Conservation (phyloP, 2,797 vertebrate species). For the Myotis myotis region DNA sequence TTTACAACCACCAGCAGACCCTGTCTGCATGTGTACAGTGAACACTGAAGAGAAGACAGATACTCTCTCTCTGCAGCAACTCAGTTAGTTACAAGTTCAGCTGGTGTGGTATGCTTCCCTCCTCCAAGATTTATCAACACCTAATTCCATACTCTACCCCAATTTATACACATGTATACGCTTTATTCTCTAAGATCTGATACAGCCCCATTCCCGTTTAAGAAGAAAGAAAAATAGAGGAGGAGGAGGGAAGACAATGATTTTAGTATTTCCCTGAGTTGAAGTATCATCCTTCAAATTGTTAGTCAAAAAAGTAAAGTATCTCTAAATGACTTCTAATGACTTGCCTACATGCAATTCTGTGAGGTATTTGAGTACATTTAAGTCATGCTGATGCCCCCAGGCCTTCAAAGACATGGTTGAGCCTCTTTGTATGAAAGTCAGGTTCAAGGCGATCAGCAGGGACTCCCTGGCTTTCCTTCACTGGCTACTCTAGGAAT, state of each 20-base stretch:
- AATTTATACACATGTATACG: not conserved
- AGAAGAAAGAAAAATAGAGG: not conserved
- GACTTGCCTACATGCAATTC: not conserved
- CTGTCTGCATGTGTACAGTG: not conserved
- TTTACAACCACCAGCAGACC: not conserved
- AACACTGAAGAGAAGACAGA: not conserved
- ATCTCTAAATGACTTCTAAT: not conserved
- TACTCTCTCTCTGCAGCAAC: not conserved
- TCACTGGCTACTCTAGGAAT: not conserved
- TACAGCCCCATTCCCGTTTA: not conserved
- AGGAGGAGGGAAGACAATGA: not conserved
- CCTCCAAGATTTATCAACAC: not conserved
- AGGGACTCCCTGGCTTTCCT: not conserved
- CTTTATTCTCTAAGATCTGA: not conserved
- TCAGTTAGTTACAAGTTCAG: not conserved
- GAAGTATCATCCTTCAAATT: conserved; percentile 1
- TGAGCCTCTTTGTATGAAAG: not conserved
- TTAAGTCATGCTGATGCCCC: not conserved
- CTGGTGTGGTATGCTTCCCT: not conserved
- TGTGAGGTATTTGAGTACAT: not conserved
- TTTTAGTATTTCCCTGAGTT: not conserved
- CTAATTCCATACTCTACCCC: not conserved
- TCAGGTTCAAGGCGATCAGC: not conserved
- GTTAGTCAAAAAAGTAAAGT: not conserved
- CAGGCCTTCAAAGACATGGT: accelerated